Percentiles rank a stretch among this genome's conserved stretches.
Evolutionary conservation across 2,113 vertebrate species (phyloP).

Genomic region (Colius striatus): DNA sequence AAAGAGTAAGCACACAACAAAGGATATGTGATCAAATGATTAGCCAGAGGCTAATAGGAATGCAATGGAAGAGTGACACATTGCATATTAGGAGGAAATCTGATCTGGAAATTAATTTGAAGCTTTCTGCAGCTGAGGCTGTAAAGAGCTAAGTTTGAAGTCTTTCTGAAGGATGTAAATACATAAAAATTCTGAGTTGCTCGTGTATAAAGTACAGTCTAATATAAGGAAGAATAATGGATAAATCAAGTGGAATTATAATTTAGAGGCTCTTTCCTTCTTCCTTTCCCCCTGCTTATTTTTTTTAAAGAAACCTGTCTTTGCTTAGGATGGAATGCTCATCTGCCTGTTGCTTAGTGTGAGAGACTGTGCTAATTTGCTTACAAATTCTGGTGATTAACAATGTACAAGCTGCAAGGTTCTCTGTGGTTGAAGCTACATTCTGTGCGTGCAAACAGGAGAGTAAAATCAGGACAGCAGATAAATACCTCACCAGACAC

Average conservation of each 20-base stretch:
- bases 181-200: constrained; percentile 44
- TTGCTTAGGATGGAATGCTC: neutral
- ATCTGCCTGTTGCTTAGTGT: constrained; percentile 1
- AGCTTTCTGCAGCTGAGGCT: constrained; percentile 66
- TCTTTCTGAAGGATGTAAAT: constrained; percentile 59
- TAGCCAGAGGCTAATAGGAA: constrained; percentile 79
- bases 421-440: neutral
- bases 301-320: neutral
- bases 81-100: constrained; percentile 75
- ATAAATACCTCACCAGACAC: neutral
- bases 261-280: constrained; percentile 19
- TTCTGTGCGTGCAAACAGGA: neutral
- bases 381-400: neutral
- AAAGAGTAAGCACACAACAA: constrained; percentile 68
- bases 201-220: neutral
- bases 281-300: neutral
- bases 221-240: neutral
- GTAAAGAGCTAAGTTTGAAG: constrained; percentile 49
- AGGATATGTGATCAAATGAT: constrained; percentile 76
- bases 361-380: constrained; percentile 45
- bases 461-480: neutral
- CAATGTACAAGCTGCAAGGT: neutral
- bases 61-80: constrained; percentile 77
- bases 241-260: constrained; percentile 3
- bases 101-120: constrained; percentile 73